These are phyloP conservation scores for human DNA, from an alignment of 2,113 vertebrate genomes.

Conservation along the genomic window GRCh38 chr18:42192501-42193000, in stretches of 20 bases:
- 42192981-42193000: not conserved
- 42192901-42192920: not conserved
- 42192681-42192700: not conserved
- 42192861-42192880: not conserved
- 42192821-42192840: not conserved
- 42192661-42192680: not conserved
- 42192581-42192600: conserved; percentile 63
- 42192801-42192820: not conserved
- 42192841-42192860: not conserved
- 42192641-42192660: conserved; percentile 43
- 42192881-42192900: not conserved
- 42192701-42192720: conserved; percentile 49
- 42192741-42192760: not conserved
- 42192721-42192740: not conserved
- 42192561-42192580: conserved; percentile 74
- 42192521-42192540: conserved; percentile 81
- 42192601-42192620: conserved; percentile 39
- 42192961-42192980: not conserved
- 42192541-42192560: conserved; percentile 83
- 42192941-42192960: not conserved
- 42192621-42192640: conserved; percentile 24
- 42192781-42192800: not conserved
- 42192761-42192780: not conserved
- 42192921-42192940: not conserved
- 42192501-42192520: conserved; percentile 80